Evolutionary conservation across 2,113 vertebrate genomes (phyloP), one percentile per base, ranked within the genome.

Genomic region (Tetrax tetrax): DNA sequence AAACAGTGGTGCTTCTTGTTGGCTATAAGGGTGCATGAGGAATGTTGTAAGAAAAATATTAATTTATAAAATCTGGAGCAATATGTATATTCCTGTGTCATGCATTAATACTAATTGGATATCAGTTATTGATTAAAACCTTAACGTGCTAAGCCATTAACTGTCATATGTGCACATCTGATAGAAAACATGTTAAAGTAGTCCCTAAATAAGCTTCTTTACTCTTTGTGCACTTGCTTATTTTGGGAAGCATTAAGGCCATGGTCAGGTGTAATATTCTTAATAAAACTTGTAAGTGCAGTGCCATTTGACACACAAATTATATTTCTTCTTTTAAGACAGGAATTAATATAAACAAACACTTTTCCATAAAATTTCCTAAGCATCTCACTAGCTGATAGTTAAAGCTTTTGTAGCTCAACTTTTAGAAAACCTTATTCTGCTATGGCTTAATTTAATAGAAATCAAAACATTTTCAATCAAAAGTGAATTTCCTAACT

Each of bases 51-150:
- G n/a, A 79, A 86, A 81, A 95, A 56, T n/a, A 76, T 1, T 29
- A 2, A 3, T 28, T 74, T 50, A 72, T 79, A 5, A 3, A 76
- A 68, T 57, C 21, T n/a, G 7, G 15, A 53, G 4, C 31, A 4
- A 35, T 24, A 68, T 16, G 28, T 51, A 12, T 20, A 50, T 33
- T 25, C 25, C 43, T 21, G 51, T 4, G 6, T 12, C 0, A 0
- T 50, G 4, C n/a, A 29, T 91, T 74, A 41, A 48, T 83, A 15
- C 4, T 45, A 50, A 27, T n/a, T 38, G 43, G 31, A 43, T 70
- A 64, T 29, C 24, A 57, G 16, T 59, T 77, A 45, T 33, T 78
- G 56, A 74, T 71, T 4, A 83, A 93, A 70, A 81, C 6, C 10
- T 59, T 75, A 56, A 21, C 25, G 23, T 56, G 28, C 68, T 50